Conservation (phyloP, 2,113 vertebrate species). For the Jacana jacana region DNA sequence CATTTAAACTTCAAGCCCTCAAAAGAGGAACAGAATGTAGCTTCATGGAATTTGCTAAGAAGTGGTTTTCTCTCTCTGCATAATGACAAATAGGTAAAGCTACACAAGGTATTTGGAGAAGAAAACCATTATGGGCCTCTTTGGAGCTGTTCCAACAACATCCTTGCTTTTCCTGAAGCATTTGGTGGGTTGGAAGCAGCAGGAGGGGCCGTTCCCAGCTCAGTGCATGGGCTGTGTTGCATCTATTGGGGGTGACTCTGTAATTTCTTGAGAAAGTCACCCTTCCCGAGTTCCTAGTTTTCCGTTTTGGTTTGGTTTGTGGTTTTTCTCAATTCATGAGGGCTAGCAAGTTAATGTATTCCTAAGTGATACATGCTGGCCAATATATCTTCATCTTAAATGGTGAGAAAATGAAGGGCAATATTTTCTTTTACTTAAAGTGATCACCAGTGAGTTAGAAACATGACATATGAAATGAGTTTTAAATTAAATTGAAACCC, state of each 20-base stretch:
- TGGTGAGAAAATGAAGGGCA: neutral
- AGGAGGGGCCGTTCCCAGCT: neutral
- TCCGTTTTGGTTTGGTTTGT: neutral
- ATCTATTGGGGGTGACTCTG: neutral
- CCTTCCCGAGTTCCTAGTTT: neutral
- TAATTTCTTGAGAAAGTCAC: neutral
- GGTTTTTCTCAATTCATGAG: neutral
- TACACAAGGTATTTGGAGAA: neutral
- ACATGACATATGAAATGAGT: neutral
- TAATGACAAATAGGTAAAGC: neutral
- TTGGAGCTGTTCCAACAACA: neutral
- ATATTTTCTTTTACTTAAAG: neutral
- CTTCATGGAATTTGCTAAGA: neutral
- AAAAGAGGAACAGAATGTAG: neutral
- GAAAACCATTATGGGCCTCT: neutral
- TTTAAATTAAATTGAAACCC: neutral
- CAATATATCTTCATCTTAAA: neutral
- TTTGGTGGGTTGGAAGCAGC: neutral
- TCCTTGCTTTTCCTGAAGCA: neutral
- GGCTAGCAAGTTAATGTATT: neutral
- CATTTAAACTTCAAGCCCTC: neutral
- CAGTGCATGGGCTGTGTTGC: neutral
- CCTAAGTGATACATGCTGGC: neutral
- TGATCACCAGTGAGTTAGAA: neutral
- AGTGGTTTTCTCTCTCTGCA: neutral